These are phyloP conservation scores for Serranus cabrilla DNA, from an alignment of 2,797 vertebrate genomes.

Conservation along the genomic window DNA sequence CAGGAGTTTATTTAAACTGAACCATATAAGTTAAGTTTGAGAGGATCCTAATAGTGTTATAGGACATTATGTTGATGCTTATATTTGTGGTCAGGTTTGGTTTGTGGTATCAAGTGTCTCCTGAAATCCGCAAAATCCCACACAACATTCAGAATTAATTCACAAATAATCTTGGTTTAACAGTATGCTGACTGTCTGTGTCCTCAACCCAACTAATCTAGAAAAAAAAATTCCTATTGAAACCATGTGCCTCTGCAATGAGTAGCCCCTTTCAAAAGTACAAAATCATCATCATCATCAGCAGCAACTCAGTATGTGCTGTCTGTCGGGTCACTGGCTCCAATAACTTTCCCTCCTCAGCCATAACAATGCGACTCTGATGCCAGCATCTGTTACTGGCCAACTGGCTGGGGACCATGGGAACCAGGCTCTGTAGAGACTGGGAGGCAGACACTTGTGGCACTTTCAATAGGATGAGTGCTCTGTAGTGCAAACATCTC, in stretches of 20 bases:
- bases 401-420: slow-evolving; percentile 84
- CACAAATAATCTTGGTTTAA: slow-evolving; percentile 18
- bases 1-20: background rate
- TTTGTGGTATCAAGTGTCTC: slow-evolving; percentile 13
- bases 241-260: slow-evolving; percentile 22
- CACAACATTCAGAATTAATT: slow-evolving; percentile 24
- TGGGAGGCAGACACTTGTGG: slow-evolving; percentile 58
- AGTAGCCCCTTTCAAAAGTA: slow-evolving; percentile 32
- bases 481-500: slow-evolving; percentile 59
- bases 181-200: background rate
- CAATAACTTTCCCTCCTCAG: slow-evolving; percentile 71
- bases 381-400: slow-evolving; percentile 83
- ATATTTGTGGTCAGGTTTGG: slow-evolving; percentile 23
- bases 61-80: background rate
- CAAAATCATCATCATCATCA: slow-evolving; percentile 61
- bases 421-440: slow-evolving; percentile 71
- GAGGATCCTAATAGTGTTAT: background rate
- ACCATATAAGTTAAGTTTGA: slow-evolving; percentile 4
- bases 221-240: slow-evolving; percentile 28
- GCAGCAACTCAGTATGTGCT: slow-evolving; percentile 53
- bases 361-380: slow-evolving; percentile 72
- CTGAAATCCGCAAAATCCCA: slow-evolving; percentile 4
- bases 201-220: slow-evolving; percentile 13
- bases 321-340: slow-evolving; percentile 76
- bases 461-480: slow-evolving; percentile 61